Evolutionary conservation across 2,113 vertebrate species (phyloP), one percentile per base, ranked within the genome.

Genomic region (Trogon melanurus): DNA sequence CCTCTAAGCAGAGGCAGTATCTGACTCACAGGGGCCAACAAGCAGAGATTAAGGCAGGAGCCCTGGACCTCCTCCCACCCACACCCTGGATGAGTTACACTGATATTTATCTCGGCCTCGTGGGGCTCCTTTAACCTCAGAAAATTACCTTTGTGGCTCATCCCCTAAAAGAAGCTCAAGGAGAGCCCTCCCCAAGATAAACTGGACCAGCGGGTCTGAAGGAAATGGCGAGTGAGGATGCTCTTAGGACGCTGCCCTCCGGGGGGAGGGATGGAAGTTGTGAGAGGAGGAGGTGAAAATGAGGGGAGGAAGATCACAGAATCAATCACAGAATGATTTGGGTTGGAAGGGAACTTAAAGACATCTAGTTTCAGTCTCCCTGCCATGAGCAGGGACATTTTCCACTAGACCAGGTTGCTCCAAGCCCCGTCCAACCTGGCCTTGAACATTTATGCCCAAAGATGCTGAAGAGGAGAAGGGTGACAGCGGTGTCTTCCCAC

Each of bases 11-110:
- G 30, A 58, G 36, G 62, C 58, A 44, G 41, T 32, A 50, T 61
- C 64, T 96, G 96, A 96, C 89, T 92, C 95, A 96, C 21, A 18
- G 62, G n/a, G 93, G 30, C 84, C 69, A 89, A 86, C 13, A 21
- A 50, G 61, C 56, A 60, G 19, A 86, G 60, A 95, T 94, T 54
- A 92, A 91, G 76, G 86, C 73, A 89, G 76, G 48, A 94, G 58
- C 60, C 69, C 60, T 58, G 15, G 67, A 75, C 66, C 90, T 94
- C 93, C 93, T 84, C 71, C 94, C 95, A 86, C 83, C 86, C 93
- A 96, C 91, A 19, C 84, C 93, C 86, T 89, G 80, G 45, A 67
- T 91, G 72, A 92, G 67, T 84, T 30, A 58, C 85, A 12, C 64
- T 13, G 64, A 95, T 91, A 53, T 51, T 86, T 84, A 96, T 95